Percentiles rank a stretch among this genome's conserved stretches.
Conservation (phyloP, 2,888 invertebrate species). For the Cheilosia urbana region DNA sequence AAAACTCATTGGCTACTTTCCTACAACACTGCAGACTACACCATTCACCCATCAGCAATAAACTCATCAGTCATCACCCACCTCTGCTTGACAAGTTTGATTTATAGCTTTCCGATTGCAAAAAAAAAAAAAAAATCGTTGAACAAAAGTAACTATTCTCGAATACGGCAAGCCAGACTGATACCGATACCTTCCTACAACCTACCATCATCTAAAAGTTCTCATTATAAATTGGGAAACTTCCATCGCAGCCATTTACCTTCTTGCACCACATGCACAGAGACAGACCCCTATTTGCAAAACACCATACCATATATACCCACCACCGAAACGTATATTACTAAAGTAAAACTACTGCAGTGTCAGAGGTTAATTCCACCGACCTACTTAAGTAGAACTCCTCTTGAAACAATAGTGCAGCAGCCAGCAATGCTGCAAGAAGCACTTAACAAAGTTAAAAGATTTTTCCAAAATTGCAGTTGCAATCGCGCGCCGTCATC, state of each 20-base stretch:
- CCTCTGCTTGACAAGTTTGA: too few relatives aligned
- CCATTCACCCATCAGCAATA: too few relatives aligned
- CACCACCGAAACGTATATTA: neutral
- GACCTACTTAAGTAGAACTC: constrained; percentile 59
- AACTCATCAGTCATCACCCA: too few relatives aligned
- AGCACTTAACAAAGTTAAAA: constrained; percentile 64
- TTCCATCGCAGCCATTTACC: constrained; percentile 1
- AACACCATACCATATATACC: neutral
- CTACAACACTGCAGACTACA: too few relatives aligned
- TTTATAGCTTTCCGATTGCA: too few relatives aligned
- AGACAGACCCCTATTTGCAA: constrained; percentile 1
- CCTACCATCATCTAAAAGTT: neutral
- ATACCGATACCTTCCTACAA: neutral
- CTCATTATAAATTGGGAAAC: constrained; percentile 1
- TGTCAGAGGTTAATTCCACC: constrained; percentile 69
- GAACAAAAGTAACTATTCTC: too few relatives aligned
- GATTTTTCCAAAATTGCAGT: constrained; percentile 61
- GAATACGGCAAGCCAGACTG: neutral
- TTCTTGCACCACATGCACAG: constrained; percentile 10
- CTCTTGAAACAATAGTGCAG: constrained; percentile 63
- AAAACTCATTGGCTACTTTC: too few relatives aligned
- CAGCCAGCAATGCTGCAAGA: constrained; percentile 55
- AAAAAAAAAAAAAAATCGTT: too few relatives aligned
- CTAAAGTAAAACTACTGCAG: constrained; percentile 26
- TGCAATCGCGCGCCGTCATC: neutral